These are phyloP conservation scores for Cheilosia urbana DNA, from an alignment of 2,888 invertebrate genomes.

Conservation along the genomic window DNA sequence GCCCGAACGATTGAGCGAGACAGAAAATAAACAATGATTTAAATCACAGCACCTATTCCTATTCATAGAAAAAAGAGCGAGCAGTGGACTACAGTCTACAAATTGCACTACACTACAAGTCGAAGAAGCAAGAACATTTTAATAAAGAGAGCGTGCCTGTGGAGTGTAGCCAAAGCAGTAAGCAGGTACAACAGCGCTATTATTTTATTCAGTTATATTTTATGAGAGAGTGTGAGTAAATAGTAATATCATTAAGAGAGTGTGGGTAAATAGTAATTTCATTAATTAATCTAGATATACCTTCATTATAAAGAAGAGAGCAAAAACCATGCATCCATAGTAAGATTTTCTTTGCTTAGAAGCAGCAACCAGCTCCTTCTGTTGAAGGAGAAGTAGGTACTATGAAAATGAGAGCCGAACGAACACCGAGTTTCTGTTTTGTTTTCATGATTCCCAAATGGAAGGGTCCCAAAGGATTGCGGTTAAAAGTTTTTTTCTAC, in stretches of 20 bases:
- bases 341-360: neutral
- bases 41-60: slow-evolving; percentile 32
- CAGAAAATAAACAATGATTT: slow-evolving; percentile 24
- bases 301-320: slow-evolving; percentile 25
- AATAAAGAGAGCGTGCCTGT: slow-evolving; percentile 2
- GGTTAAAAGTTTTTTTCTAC: neutral
- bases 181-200: slow-evolving; percentile 39
- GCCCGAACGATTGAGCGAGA: neutral
- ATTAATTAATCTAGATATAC: slow-evolving; percentile 36
- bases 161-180: slow-evolving; percentile 28
- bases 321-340: neutral
- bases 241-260: slow-evolving; percentile 40
- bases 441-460: neutral
- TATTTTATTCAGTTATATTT: neutral
- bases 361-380: no score
- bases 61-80: neutral
- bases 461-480: slow-evolving; percentile 46
- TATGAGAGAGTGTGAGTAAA: slow-evolving; percentile 24
- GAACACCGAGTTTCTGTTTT: slow-evolving; percentile 4
- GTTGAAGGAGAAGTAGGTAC: slow-evolving; percentile 2
- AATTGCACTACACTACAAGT: neutral
- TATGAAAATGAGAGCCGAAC: slow-evolving; percentile 23
- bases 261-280: slow-evolving; percentile 34
- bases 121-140: neutral
- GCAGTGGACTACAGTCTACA: neutral